Base-by-base conservation (phyloP, 2,797 vertebrate species). In the Triplophysa bombifrons region DNA sequence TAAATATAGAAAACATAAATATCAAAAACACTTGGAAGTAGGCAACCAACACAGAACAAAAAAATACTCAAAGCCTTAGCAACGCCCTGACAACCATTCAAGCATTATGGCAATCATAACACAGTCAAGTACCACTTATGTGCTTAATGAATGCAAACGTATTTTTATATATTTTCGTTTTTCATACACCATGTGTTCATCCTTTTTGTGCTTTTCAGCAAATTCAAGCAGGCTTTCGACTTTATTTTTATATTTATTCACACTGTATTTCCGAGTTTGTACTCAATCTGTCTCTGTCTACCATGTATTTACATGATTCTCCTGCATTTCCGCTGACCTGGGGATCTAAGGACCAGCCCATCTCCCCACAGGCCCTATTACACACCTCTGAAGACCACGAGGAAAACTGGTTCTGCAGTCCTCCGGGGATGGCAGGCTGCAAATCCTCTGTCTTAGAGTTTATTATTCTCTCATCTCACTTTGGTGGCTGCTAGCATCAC, bases 361-460 rank as follows among this genome's bases (percentile, higher is more conserved):
- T 69, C 56, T 78, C 81, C 81, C 71, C 34, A 64, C 1, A 78
- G 71, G 56, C 71, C 65, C 78, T 77, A 82, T 82, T 82, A 82
- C 72, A 69, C 46, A 82, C 72, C 22, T 14, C 58, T 74, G 70
- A 50, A 69, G 58, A 61, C 72, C 74, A 56, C 22, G 61, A 58
- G 55, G 48, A 20, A 30, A 61, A 30, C 74, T 72, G 61, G 68
- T 72, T 68, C 71, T 38, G 70, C 65, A 19, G 66, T 67, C 64
- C 81, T 74, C 75, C 10, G 13, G 70, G 64, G 71, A 53, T 2
- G 17, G 1, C 53, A 68, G 44, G 1, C 41, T n/a, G 75, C 20
- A 48, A 14, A 34, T 63, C 12, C 20, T 60, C 53, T 6, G 3
- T 66, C 73, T 55, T 55, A 4, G n/a, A 65, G n/a, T 76, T 68